Evolutionary conservation across 2,888 invertebrate species (phyloP), one percentile per base, ranked within the genome.

Genomic region (Merodon equestris): DNA sequence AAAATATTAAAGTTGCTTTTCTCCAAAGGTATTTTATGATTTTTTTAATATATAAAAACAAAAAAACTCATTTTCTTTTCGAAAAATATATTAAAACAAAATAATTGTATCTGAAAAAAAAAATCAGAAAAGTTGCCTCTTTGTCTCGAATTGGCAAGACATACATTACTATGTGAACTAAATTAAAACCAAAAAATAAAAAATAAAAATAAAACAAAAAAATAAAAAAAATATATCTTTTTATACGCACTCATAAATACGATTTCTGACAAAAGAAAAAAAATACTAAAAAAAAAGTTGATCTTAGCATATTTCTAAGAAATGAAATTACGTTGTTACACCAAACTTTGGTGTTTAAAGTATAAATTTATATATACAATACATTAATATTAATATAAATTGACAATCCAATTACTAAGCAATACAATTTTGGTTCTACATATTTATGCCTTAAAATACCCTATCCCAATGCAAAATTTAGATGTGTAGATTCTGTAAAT

Each of bases 361-460:
- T 42, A 68, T 47, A 61, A 42, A 50, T 56, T 50, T 73, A 56
- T 64, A 79, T 68, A 73, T 53, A 77, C 60, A 68, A 53, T 47
- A 76, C n/a, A 60, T 67, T 61, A 60, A 76, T 67, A 72, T 72
- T 74, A 63, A 70, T 74, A 79, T 79, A 74, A 74, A 79, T 79
- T 74, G 79, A 79, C 79, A 79, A 79, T 79, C 79, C 79, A 79
- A 79, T 58, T 79, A 68, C 68, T 73, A 79, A 79, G 79, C 79
- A 79, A 79, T 79, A 79, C 64, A 76, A 54, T 45, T 60, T 47
- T 14, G 34, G 34, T n/a, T 56, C 48, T 13, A 47, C 27, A 51
- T 7, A 56, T 58, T 53, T 63, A 51, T 56, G 47, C 61, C 56
- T 72, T 54, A 58, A 27, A 44, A 44, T 63, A n/a, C 38, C 13